A percentile compares a stretch with the other conserved stretches of the same genome.
phyloP scores from a whole-genome alignment of 1,140 invertebrate genomes.

The Hesperophylax magnus region DNA sequence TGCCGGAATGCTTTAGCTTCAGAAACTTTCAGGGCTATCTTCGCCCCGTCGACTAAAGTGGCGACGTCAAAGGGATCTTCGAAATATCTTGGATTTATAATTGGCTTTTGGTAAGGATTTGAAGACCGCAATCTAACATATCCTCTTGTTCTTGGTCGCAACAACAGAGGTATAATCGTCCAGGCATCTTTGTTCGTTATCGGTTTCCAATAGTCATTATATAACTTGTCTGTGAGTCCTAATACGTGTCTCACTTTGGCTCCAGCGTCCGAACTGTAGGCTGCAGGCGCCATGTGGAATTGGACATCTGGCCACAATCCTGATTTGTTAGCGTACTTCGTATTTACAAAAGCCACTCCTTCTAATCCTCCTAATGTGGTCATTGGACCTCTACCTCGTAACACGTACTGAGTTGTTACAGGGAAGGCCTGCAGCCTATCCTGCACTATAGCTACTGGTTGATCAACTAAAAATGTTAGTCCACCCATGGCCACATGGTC shows the following conservation, averaged over 20 bases:
- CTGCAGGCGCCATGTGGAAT: constrained; percentile 88
- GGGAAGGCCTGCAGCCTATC: constrained; percentile 82
- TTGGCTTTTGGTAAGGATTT: constrained; percentile 86
- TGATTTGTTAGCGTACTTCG: constrained; percentile 81
- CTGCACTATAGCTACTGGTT: constrained; percentile 84
- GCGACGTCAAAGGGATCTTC: constrained; percentile 83
- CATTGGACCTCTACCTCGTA: background rate
- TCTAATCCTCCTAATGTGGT: constrained; percentile 65
- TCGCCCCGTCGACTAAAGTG: constrained; percentile 84
- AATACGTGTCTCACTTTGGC: constrained; percentile 82
- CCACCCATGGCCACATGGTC: constrained; percentile 70
- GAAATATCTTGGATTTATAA: constrained; percentile 93
- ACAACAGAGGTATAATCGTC: constrained; percentile 84
- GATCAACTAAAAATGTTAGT: constrained; percentile 82
- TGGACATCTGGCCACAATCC: constrained; percentile 88
- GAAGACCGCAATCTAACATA: constrained; percentile 81
- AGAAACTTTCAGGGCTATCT: constrained; percentile 84
- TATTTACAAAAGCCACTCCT: constrained; percentile 87
- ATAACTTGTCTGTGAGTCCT: constrained; percentile 84
- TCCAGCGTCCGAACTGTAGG: constrained; percentile 84
- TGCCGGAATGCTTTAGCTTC: constrained; percentile 84
- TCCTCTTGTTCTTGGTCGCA: constrained; percentile 88
- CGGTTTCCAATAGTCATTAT: constrained; percentile 75
- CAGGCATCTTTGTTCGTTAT: constrained; percentile 90
- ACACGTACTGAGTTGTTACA: constrained; percentile 77